phyloP scores from a whole-genome alignment of 35 echinoderm and acorn worm genomes.

The Apostichopus parvimensis region DNA sequence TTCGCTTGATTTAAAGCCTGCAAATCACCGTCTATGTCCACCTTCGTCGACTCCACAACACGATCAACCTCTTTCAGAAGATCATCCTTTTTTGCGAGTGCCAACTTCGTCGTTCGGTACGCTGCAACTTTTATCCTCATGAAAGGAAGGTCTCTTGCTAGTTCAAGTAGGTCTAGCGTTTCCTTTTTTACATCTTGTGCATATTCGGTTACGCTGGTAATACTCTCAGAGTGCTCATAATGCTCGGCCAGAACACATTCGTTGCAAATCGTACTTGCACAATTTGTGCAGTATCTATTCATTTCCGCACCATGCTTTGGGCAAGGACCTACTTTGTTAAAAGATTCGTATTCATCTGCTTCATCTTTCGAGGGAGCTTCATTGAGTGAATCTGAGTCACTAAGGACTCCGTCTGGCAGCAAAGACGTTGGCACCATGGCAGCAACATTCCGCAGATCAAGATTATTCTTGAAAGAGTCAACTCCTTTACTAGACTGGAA shows the following conservation, averaged over 20 bases:
- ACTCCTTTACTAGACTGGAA: conserved; percentile 23
- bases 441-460: conserved; percentile 38
- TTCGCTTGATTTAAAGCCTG: neutral
- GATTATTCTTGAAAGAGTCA: conserved; percentile 46
- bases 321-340: neutral
- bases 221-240: neutral
- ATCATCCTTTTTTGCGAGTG: neutral
- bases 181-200: conserved; percentile 27
- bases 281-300: conserved; percentile 2
- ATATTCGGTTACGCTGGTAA: neutral
- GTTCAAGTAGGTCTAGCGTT: conserved; percentile 15
- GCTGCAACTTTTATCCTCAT: conserved; percentile 23
- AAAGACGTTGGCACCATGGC: neutral
- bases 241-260: conserved; percentile 24
- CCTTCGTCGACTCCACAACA: neutral
- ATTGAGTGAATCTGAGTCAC: neutral
- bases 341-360: neutral
- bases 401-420: neutral
- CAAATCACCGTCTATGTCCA: neutral
- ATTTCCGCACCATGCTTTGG: neutral
- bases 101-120: conserved; percentile 8
- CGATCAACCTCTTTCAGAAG: neutral
- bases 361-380: neutral
- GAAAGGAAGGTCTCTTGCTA: conserved; percentile 12
- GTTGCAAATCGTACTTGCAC: conserved; percentile 1